A percentile compares a stretch with the other conserved stretches of the same genome.
Evolutionary conservation across 1,140 invertebrate species (phyloP).

Genomic region (Tetramorium alpestre): DNA sequence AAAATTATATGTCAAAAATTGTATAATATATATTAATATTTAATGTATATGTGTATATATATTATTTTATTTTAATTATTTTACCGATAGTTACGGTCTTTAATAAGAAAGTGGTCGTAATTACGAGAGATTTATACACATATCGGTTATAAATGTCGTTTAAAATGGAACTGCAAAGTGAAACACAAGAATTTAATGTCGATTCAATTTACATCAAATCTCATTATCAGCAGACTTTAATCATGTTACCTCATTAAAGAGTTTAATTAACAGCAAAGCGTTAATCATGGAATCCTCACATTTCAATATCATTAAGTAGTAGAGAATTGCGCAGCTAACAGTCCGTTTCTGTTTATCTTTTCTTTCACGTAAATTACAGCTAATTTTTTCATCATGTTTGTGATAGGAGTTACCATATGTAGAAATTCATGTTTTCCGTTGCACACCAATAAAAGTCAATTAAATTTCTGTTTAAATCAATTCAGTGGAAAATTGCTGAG

Average conservation of each 20-base stretch:
- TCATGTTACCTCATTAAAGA: conserved; percentile 29
- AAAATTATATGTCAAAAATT: not conserved
- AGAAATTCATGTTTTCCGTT: not conserved
- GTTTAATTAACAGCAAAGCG: conserved; percentile 7
- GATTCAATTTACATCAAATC: conserved; percentile 17
- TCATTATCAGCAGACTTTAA: conserved; percentile 20
- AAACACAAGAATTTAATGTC: conserved; percentile 12
- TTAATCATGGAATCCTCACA: conserved; percentile 24
- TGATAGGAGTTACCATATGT: not conserved
- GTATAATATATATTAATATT: not conserved
- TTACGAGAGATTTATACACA: conserved; percentile 3
- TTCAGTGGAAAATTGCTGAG: not conserved
- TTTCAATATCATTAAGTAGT: conserved; percentile 31
- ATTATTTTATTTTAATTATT: not conserved
- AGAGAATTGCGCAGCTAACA: not conserved
- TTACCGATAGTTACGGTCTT: not conserved
- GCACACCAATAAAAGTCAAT: not conserved
- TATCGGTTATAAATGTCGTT: not conserved
- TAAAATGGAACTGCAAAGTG: not conserved
- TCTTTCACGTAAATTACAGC: not conserved
- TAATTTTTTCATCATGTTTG: conserved; percentile 9
- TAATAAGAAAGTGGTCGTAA: not conserved
- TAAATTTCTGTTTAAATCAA: conserved; percentile 1
- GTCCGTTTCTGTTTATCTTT: not conserved
- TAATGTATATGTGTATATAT: not conserved